Conservation (phyloP, 2,113 vertebrate genomes). For the Nasalis larvatus region DNA sequence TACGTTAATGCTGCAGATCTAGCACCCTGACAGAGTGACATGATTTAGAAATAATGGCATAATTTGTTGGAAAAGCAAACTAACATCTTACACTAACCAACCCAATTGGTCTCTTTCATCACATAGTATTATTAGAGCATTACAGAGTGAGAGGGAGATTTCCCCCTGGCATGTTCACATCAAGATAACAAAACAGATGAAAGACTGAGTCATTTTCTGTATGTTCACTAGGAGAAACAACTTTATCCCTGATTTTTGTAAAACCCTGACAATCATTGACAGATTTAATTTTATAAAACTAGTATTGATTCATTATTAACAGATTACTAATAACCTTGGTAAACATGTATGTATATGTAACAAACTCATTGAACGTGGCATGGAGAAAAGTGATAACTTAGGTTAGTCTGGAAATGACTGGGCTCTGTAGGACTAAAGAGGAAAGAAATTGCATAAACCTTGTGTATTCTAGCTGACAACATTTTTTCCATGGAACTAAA, state of each 20-base stretch:
- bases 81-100: not conserved
- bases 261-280: not conserved
- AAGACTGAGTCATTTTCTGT: not conserved
- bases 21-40: not conserved
- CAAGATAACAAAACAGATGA: not conserved
- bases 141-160: not conserved
- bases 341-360: not conserved
- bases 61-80: not conserved
- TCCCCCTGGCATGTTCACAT: not conserved
- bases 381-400: not conserved
- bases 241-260: not conserved
- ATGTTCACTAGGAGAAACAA: not conserved
- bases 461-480: not conserved
- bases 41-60: not conserved
- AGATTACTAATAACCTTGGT: not conserved
- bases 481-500: not conserved
- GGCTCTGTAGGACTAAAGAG: not conserved
- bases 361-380: not conserved
- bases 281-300: not conserved
- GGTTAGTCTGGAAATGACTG: not conserved
- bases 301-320: not conserved
- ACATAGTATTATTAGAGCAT: not conserved
- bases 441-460: not conserved
- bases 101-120: not conserved
- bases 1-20: not conserved